Conservation (phyloP, 35 echinoderm and acorn worm species). For the Patiria miniata region DNA sequence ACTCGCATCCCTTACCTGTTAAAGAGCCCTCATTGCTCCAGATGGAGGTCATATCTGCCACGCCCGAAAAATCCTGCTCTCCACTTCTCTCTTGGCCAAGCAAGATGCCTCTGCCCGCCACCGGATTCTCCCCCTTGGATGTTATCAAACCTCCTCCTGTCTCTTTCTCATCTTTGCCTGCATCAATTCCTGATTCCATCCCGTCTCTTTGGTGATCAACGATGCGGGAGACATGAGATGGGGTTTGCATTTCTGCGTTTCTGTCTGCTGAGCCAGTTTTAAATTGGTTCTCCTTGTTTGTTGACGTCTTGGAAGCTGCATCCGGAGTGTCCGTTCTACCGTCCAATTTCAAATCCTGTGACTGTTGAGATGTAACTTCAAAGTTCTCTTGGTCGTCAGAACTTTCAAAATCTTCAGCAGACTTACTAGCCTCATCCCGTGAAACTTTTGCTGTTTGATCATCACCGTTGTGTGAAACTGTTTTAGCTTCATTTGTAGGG, state of each 20-base stretch:
- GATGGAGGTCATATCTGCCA: constrained; percentile 64
- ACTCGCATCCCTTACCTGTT: constrained; percentile 37
- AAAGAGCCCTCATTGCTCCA: constrained; percentile 62
- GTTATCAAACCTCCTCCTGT: background rate
- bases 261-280: too few relatives aligned
- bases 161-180: background rate
- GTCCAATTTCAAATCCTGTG: too few relatives aligned
- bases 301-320: too few relatives aligned
- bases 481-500: too few relatives aligned
- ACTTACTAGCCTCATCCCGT: too few relatives aligned
- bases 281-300: too few relatives aligned
- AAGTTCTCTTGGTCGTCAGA: too few relatives aligned
- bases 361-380: too few relatives aligned
- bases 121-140: background rate
- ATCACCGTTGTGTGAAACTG: too few relatives aligned
- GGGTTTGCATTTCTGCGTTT: background rate
- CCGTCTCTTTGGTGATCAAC: background rate
- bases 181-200: background rate
- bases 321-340: too few relatives aligned
- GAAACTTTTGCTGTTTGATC: too few relatives aligned
- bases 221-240: background rate
- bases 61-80: constrained; percentile 30
- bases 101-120: background rate
- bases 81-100: background rate
- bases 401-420: too few relatives aligned